Percentiles rank a stretch among this genome's conserved stretches.
Conservation (phyloP, 2,113 vertebrate genomes). For the Pheucticus melanocephalus region DNA sequence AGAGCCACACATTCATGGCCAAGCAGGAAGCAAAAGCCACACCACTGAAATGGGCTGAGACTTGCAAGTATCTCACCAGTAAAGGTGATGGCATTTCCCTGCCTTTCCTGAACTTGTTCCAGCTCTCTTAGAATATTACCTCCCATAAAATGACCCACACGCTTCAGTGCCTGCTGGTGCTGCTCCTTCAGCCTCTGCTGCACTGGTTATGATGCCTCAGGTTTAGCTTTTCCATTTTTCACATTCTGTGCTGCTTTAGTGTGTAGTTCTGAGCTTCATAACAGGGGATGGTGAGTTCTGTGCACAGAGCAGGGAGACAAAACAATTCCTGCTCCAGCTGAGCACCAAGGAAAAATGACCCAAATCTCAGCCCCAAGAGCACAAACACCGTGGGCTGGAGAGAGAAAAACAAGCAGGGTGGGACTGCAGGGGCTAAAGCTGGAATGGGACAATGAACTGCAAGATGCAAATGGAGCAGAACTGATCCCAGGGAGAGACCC, state of each 20-base stretch:
- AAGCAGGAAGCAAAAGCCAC: not conserved
- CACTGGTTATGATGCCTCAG: not conserved
- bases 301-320: not conserved
- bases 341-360: not conserved
- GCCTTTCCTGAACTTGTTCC: not conserved
- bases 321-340: not conserved
- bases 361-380: not conserved
- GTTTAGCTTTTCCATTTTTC: not conserved
- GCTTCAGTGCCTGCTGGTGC: not conserved
- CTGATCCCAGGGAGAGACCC: not conserved
- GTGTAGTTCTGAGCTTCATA: rapidly evolving
- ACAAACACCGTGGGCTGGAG: not conserved
- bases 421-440: not conserved
- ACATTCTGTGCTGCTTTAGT: not conserved
- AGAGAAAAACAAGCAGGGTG: not conserved
- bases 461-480: not conserved
- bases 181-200: not conserved
- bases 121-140: not conserved
- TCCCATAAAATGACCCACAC: not conserved
- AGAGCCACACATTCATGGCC: not conserved
- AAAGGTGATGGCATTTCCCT: not conserved
- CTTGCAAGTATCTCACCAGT: not conserved
- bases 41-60: not conserved
- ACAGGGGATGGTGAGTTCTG: not conserved
- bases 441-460: not conserved